Evolutionary conservation across 64 coral and sea anemone species (phyloP).

Genomic region (Actinia tenebrosa): DNA sequence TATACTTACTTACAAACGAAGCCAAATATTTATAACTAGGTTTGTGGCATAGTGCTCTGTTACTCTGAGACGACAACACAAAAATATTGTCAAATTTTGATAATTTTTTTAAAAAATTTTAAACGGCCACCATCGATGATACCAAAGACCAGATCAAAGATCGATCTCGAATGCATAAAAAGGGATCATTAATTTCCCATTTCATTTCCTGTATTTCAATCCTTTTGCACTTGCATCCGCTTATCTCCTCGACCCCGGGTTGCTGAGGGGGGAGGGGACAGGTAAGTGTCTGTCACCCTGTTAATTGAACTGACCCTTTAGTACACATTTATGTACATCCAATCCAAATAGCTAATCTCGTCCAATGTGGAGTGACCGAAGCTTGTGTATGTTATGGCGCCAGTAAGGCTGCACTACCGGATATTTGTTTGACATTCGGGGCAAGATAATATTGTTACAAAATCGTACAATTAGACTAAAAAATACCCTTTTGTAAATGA

Average conservation of each 20-base stretch:
- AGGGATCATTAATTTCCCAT: background rate
- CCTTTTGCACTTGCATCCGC: background rate
- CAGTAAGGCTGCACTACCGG: background rate
- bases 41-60: too few species aligned
- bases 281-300: background rate
- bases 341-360: conserved; percentile 16
- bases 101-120: too few species aligned
- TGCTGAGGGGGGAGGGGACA: background rate
- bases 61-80: too few species aligned
- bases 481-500: conserved; percentile 18
- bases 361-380: background rate
- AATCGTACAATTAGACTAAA: background rate
- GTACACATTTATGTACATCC: conserved; percentile 19
- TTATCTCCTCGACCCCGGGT: background rate
- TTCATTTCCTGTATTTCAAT: background rate
- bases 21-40: too few species aligned
- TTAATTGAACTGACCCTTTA: conserved; percentile 7
- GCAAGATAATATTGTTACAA: conserved; percentile 18
- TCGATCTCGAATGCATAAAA: background rate
- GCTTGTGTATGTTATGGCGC: conserved; percentile 25
- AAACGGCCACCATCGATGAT: background rate
- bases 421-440: conserved; percentile 5
- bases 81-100: too few species aligned
- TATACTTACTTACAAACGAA: too few species aligned
- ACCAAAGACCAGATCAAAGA: background rate